Evolutionary conservation across 1,140 invertebrate genomes (phyloP).

Genomic region (Polyergus mexicanus): DNA sequence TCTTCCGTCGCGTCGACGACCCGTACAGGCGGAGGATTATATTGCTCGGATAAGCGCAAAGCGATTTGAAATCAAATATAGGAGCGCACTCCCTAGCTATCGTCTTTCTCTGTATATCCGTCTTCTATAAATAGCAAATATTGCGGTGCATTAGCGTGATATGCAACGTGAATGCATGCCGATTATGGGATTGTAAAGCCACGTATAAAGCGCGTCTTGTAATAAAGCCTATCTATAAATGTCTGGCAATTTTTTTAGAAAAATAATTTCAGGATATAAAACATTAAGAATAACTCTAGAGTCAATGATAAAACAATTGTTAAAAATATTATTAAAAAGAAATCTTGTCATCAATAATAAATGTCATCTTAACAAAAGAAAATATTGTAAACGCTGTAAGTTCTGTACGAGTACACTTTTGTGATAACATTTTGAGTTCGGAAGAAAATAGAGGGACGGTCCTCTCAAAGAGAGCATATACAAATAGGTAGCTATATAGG

Average conservation of each 20-base stretch:
- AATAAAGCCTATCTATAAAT: neutral
- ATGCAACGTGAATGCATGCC: neutral
- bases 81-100: conserved; percentile 15
- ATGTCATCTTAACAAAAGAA: neutral
- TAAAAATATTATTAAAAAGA: neutral
- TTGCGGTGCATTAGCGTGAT: neutral
- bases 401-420: neutral
- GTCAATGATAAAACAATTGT: neutral
- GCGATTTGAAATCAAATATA: conserved; percentile 74
- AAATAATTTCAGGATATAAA: neutral
- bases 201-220: neutral
- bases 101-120: conserved; percentile 1
- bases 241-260: neutral
- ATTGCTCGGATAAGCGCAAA: conserved; percentile 62
- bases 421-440: neutral
- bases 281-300: neutral
- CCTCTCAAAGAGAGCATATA: neutral
- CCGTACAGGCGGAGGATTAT: conserved; percentile 55
- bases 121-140: conserved; percentile 24
- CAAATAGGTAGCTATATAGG: neutral
- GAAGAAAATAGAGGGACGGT: neutral
- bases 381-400: too few species aligned
- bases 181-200: neutral
- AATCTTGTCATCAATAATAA: neutral
- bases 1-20: conserved; percentile 3